Base-by-base conservation (phyloP, 2,797 vertebrate genomes). In the Periophthalmus magnuspinnatus region DNA sequence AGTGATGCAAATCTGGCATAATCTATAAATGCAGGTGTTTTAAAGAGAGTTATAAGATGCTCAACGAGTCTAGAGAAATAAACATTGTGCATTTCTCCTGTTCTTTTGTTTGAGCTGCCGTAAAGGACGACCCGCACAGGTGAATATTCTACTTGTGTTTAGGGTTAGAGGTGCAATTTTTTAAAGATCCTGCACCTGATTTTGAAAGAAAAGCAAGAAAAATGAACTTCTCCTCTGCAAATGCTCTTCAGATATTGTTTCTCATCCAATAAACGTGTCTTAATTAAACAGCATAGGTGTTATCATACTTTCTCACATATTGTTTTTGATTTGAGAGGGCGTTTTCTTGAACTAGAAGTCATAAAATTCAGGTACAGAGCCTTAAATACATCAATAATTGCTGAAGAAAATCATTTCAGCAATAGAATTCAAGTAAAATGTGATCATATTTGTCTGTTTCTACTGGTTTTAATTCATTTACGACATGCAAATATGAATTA, bases 91-190 rank as follows among this genome's bases (percentile, higher is more conserved):
- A 22, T 75, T 32, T 62, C 64, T 80, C 58, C 0, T 69, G 50
- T 74, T 28, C n/a, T 61, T 69, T 64, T 77, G 36, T 41, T 75
- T 32, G 71, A 67, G 61, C 78, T 71, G 74, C 65, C 58, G 21
- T 70, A 65, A 76, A 68, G 75, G 74, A 72, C 62, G 13, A 66
- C n/a, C 45, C 61, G 72, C 14, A 67, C 68, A 80, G 75, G 69
- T 82, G 72, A 77, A 81, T 56, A 61, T 22, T 56, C 17, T 19
- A 48, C 4, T 7, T 67, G 28, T 71, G 7, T 50, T 33, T n/a
- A 5, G 17, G 36, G 61, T n/a, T 9, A 13, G 38, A 38, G 38
- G n/a, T n/a, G n/a, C n/a, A n/a, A n/a, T n/a, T n/a, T n/a, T 41
- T 41, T 41, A 41, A 41, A 14, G 13, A 4, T 14, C 1, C 13